Evolutionary conservation across 1,140 invertebrate genomes (phyloP).

Genomic region (Mactra quadrangularis): DNA sequence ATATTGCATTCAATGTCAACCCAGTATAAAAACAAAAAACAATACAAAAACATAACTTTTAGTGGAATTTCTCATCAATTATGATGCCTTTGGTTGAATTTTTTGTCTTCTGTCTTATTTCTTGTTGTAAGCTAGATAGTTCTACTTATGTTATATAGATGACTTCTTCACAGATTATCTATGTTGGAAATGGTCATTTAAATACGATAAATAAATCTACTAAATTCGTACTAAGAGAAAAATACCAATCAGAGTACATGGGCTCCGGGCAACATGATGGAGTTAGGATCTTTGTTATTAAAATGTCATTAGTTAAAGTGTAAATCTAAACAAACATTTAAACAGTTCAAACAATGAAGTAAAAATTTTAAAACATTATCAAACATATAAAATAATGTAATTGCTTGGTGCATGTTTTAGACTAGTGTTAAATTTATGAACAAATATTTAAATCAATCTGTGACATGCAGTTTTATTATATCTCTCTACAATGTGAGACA

Average conservation of each 20-base stretch:
- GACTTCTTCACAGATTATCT: slow-evolving; percentile 10
- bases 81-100: too few species aligned
- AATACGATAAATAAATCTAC: slow-evolving; percentile 1
- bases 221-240: neutral
- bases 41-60: too few species aligned
- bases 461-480: too few species aligned
- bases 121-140: too few species aligned
- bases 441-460: neutral
- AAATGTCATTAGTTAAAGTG: slow-evolving; percentile 58
- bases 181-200: neutral
- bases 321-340: slow-evolving; percentile 54
- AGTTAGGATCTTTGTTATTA: slow-evolving; percentile 18
- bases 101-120: too few species aligned
- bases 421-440: slow-evolving; percentile 1
- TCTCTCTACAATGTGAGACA: too few species aligned
- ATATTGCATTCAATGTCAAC: too few species aligned
- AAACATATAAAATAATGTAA: slow-evolving; percentile 18
- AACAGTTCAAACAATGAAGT: slow-evolving; percentile 54
- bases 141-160: slow-evolving; percentile 5
- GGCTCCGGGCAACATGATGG: slow-evolving; percentile 34
- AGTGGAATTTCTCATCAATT: too few species aligned
- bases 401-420: slow-evolving; percentile 23
- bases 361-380: slow-evolving; percentile 28
- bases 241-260: slow-evolving; percentile 8
- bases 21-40: too few species aligned